These are phyloP conservation scores for Macroglossus sobrinus DNA, from an alignment of 2,113 vertebrate species.

Conservation along the genomic window DNA sequence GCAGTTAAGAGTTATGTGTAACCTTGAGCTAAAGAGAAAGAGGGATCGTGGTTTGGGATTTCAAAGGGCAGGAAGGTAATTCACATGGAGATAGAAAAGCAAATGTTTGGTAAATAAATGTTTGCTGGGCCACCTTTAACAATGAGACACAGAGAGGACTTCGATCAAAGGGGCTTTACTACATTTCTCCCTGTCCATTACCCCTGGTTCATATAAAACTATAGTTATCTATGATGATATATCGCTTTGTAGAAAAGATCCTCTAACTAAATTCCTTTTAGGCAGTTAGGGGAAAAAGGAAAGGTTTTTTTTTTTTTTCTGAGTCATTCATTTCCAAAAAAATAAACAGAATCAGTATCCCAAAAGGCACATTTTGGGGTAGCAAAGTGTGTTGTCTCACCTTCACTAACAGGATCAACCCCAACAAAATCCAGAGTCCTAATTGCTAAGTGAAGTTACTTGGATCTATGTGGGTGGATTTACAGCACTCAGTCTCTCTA, in stretches of 20 bases:
- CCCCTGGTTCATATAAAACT: neutral
- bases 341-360: neutral
- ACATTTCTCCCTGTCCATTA: neutral
- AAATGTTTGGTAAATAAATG: neutral
- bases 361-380: neutral
- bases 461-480: neutral
- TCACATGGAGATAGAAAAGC: neutral
- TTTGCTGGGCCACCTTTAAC: neutral
- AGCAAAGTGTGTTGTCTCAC: neutral
- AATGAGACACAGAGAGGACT: neutral
- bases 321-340: neutral
- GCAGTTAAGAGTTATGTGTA: neutral
- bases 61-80: neutral
- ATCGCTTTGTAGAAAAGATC: neutral
- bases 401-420: neutral
- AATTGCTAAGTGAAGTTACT: neutral
- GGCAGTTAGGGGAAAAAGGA: neutral
- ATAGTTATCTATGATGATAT: neutral
- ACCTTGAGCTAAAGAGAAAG: neutral
- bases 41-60: neutral
- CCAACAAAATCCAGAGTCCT: neutral
- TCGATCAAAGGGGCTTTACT: neutral
- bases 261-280: neutral
- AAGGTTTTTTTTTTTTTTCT: neutral
- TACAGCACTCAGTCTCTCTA: neutral